Conservation (phyloP, 2,888 invertebrate species). For the Ophion ventricosus region DNA sequence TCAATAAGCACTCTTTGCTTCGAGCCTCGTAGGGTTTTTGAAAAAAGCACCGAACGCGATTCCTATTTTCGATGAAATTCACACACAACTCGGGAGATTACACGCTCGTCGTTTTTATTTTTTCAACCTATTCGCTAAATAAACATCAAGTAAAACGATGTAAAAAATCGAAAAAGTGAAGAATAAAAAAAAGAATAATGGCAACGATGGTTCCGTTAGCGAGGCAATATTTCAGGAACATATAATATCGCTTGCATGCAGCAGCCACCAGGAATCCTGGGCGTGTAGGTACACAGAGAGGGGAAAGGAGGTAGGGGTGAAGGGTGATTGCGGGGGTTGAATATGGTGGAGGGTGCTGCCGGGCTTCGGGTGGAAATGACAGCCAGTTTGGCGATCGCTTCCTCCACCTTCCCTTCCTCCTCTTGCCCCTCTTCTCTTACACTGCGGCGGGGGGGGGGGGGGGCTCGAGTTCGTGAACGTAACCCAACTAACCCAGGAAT, state of each 20-base stretch:
- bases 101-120: not conserved
- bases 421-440: constrained; percentile 15
- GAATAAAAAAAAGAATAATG: constrained; percentile 17
- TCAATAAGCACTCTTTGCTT: not conserved
- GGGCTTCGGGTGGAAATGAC: constrained; percentile 70
- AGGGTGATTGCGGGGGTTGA: constrained; percentile 56
- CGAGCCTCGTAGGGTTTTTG: not conserved
- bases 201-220: constrained; percentile 48
- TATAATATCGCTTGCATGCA: constrained; percentile 62
- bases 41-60: not conserved
- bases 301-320: constrained; percentile 23
- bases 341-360: constrained; percentile 55
- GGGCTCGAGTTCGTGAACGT: constrained; percentile 60
- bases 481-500: constrained; percentile 59
- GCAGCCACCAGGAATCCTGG: constrained; percentile 49
- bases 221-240: constrained; percentile 58
- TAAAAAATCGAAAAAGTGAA: not conserved
- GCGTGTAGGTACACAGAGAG: constrained; percentile 32
- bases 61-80: constrained; percentile 2
- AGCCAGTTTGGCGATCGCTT: constrained; percentile 69
- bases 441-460: no score
- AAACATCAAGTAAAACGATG: constrained; percentile 3
- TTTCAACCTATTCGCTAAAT: not conserved
- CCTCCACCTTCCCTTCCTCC: constrained; percentile 14
- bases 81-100: not conserved